Evolutionary conservation across 2,888 invertebrate species (phyloP).

Genomic region (Drosophila flavopinicola): DNA sequence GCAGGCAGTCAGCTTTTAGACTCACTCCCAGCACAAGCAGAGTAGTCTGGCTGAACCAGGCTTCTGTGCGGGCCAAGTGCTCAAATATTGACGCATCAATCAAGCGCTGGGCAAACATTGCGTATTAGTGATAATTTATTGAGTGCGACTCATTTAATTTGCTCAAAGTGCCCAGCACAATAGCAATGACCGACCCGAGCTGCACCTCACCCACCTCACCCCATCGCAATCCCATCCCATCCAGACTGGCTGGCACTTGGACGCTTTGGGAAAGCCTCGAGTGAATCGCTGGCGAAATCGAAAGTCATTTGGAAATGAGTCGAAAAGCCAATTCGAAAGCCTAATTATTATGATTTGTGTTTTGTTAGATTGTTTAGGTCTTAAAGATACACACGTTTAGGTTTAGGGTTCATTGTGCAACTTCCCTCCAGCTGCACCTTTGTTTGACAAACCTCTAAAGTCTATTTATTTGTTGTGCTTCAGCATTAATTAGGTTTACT

Average conservation of each 20-base stretch:
- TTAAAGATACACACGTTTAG: neutral
- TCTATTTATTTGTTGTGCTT: constrained; percentile 25
- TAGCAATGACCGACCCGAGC: constrained; percentile 20
- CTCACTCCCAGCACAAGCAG: constrained; percentile 1
- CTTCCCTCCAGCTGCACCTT: constrained; percentile 36
- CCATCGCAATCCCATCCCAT: too few species aligned
- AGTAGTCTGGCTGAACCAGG: constrained; percentile 14
- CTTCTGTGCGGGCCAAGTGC: constrained; percentile 58
- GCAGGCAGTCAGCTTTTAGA: constrained; percentile 12
- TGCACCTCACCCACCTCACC: too few species aligned
- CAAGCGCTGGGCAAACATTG: constrained; percentile 72
- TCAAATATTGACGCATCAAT: constrained; percentile 78
- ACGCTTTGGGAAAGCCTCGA: constrained; percentile 33
- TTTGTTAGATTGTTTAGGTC: constrained; percentile 34
- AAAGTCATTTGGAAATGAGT: constrained; percentile 49
- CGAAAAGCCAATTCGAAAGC: constrained; percentile 21
- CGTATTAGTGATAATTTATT: constrained; percentile 76
- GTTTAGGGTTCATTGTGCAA: constrained; percentile 1
- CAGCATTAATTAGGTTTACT: constrained; percentile 46
- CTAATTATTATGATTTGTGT: constrained; percentile 48
- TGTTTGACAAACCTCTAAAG: constrained; percentile 38
- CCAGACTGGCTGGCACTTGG: neutral
- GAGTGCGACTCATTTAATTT: constrained; percentile 67
- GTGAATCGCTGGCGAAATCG: constrained; percentile 62
- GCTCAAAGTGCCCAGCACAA: constrained; percentile 30